Base-by-base conservation (phyloP, 2,113 vertebrate species). In the Alligator mississippiensis region DNA sequence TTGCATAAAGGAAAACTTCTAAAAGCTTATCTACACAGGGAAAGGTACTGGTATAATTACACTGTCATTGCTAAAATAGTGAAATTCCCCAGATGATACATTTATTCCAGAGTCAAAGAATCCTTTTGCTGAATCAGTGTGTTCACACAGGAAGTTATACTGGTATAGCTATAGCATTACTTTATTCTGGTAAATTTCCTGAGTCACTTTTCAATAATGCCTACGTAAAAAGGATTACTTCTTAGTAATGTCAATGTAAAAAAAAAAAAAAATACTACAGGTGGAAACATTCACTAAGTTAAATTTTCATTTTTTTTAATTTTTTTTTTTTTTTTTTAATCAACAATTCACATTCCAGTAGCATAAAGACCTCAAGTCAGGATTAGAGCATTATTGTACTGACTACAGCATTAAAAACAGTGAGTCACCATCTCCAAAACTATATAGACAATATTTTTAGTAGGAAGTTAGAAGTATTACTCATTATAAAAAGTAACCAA, bases 231-330 rank as follows among this genome's bases (percentile, higher is more conserved):
- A 47, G 47, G 47, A 47, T 47, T 47, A 47, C 47, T 47, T 47
- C 47, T 47, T 47, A 47, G 47, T 47, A 47, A 47, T 47, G 47
- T 9, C 9, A 9, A 47, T 47, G 47, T 47, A 47, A 47, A 47
- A 47, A 38, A 38, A 38, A 38, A 38, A 38, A 38, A 38, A 47
- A 47, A 91, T 63, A 94, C 14, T 34, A 70, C 88, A 77, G 63
- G 54, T 91, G 93, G 94, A 93, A 93, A 88, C 11, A 90, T 80
- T 57, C 28, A 76, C 77, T 38, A 63, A 17, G 62, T 88, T 92
- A 38, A 88, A 63, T 83, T 92, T 90, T 70, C 84, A 74, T 60
- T 91, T 90, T 78, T 60, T 13, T 84, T 93, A n/a, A n/a, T n/a
- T n/a, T n/a, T 60, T 91, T 90, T 78, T 60, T 91, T 90, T 78